Conservation (phyloP, 2,797 vertebrate genomes). For the Choloepus didactylus region DNA sequence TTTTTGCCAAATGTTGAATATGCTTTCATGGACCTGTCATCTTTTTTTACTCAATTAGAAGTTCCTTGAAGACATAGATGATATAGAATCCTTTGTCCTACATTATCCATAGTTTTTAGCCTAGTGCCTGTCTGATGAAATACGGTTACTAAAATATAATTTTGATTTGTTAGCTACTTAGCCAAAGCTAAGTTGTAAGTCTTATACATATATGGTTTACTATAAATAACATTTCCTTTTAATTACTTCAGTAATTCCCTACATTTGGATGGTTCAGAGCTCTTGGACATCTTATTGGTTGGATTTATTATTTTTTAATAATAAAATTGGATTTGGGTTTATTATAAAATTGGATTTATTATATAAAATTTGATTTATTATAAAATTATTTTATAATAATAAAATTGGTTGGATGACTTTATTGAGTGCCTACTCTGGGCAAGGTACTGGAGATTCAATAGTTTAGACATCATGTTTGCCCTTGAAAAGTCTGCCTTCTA, state of each 20-base stretch:
- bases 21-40: neutral
- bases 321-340: too few relatives aligned
- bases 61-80: slow-evolving; percentile 16
- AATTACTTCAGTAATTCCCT: neutral
- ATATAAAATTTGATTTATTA: too few relatives aligned
- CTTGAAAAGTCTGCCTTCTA: neutral
- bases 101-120: neutral
- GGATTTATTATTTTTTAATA: neutral
- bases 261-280: neutral
- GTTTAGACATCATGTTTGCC: neutral
- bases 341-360: too few relatives aligned
- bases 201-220: neutral
- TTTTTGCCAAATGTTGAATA: neutral
- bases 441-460: neutral
- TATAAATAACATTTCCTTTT: neutral
- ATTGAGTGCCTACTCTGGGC: neutral
- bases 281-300: neutral
- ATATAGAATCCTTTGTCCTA: neutral
- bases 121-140: neutral
- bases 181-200: neutral
- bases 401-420: neutral
- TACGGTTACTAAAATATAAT: neutral
- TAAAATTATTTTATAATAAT: too few relatives aligned
- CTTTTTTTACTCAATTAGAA: neutral
- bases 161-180: neutral